phyloP scores from a whole-genome alignment of 2,113 vertebrate genomes.

The Cyanoliseus patagonus region DNA sequence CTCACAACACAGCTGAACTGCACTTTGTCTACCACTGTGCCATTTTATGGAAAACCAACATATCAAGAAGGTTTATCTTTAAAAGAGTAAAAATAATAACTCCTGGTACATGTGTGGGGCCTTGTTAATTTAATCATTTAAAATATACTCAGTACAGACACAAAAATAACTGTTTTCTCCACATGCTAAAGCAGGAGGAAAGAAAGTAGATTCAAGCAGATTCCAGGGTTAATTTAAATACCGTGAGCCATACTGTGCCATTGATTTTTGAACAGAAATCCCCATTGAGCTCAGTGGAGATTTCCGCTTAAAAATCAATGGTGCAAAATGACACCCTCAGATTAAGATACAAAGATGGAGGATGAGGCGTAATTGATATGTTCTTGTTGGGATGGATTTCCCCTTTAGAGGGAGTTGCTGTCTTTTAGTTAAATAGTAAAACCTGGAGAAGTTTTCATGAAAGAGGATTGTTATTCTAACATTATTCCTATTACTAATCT shows the following conservation, averaged over 20 bases:
- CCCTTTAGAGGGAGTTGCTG: slow-evolving; percentile 43
- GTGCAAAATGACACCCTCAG: neutral
- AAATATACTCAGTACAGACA: neutral
- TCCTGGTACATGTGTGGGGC: neutral
- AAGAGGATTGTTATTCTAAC: neutral
- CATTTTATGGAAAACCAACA: slow-evolving; percentile 21
- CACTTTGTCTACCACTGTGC: slow-evolving; percentile 20
- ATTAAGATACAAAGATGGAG: slow-evolving; percentile 40
- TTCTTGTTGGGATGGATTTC: neutral
- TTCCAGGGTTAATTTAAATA: neutral
- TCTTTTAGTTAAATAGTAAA: slow-evolving; percentile 7
- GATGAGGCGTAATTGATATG: neutral
- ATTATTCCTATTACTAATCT: neutral
- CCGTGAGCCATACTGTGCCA: neutral
- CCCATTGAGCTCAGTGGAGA: neutral
- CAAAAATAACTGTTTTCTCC: neutral
- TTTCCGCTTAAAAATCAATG: slow-evolving; percentile 50
- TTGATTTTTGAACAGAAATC: slow-evolving; percentile 42
- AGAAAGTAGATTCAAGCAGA: neutral
- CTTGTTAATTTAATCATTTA: slow-evolving; percentile 11
- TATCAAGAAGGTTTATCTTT: slow-evolving; percentile 20
- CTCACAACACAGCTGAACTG: slow-evolving; percentile 44
- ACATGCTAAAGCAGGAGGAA: neutral
- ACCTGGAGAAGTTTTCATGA: neutral
- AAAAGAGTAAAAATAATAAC: slow-evolving; percentile 37